phyloP scores from a whole-genome alignment of 92 coral and sea anemone genomes.

The Isaurus tuberculatus region DNA sequence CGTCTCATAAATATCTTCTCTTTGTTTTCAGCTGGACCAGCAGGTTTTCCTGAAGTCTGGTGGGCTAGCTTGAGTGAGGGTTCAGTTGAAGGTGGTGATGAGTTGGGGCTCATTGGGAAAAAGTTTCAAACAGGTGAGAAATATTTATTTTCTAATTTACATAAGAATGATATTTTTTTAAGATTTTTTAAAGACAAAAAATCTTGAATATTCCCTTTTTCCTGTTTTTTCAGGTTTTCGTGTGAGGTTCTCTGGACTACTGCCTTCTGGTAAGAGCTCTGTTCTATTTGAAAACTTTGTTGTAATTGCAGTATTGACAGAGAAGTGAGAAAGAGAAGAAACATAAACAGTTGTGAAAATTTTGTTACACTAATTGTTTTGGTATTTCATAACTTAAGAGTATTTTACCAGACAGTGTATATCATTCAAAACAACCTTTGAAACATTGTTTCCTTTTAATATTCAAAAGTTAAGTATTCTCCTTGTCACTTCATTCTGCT shows the following conservation, averaged over 20 bases:
- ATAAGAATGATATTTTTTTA: neutral
- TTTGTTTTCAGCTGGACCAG: constrained; percentile 86
- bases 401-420: neutral
- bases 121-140: constrained; percentile 92
- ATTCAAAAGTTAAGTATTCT: neutral
- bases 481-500: constrained; percentile 32
- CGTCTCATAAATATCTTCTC: neutral
- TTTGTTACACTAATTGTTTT: neutral
- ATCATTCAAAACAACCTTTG: neutral
- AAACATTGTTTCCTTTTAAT: neutral
- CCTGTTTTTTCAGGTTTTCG: constrained; percentile 76
- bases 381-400: neutral
- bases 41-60: constrained; percentile 99
- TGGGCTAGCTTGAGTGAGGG: constrained; percentile 98
- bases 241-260: constrained; percentile 89
- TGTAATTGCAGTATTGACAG: constrained; percentile 43
- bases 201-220: neutral
- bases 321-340: constrained; percentile 31
- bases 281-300: constrained; percentile 32
- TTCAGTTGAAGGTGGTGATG: constrained; percentile 93
- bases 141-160: neutral
- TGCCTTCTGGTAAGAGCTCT: constrained; percentile 87
- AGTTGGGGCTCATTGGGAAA: constrained; percentile 99
- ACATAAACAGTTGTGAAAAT: neutral
- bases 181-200: neutral